Evolutionary conservation across 92 coral and sea anemone species (phyloP).

Genomic region (Anthopleura xanthogrammica): DNA sequence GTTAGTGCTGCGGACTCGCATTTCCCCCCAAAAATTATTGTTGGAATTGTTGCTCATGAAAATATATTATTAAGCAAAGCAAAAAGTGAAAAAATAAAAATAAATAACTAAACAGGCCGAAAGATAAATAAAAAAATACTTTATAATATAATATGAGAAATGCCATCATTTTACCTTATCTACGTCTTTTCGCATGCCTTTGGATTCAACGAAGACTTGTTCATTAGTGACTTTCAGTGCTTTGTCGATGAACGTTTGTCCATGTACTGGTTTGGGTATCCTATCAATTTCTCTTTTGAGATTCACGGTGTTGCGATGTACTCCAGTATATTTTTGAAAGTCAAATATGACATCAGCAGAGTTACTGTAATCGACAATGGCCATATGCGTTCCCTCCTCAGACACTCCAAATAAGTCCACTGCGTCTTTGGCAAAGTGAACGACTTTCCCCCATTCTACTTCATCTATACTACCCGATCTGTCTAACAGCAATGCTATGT

Average conservation of each 20-base stretch:
- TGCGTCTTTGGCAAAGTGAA: neutral
- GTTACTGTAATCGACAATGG: neutral
- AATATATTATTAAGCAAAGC: too few relatives aligned
- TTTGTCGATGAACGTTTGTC: neutral
- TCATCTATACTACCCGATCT: neutral
- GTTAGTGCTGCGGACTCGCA: too few relatives aligned
- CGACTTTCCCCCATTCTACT: neutral
- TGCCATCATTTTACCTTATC: neutral
- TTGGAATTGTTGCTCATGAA: too few relatives aligned
- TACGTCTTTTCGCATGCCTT: neutral
- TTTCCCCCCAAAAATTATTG: too few relatives aligned
- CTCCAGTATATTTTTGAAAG: neutral
- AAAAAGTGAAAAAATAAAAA: too few relatives aligned
- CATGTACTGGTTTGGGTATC: neutral
- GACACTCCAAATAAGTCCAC: neutral
- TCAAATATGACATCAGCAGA: neutral
- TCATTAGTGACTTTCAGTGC: neutral
- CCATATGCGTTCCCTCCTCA: neutral
- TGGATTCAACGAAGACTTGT: neutral
- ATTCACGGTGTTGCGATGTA: neutral
- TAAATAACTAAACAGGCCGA: too few relatives aligned
- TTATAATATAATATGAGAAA: too few relatives aligned
- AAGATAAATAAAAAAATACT: too few relatives aligned
- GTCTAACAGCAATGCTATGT: neutral
- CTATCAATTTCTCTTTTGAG: neutral